Percentiles rank a stretch among this genome's conserved stretches.
These are phyloP conservation scores for Ceyx cyanopectus DNA, from an alignment of 2,113 vertebrate species.

Conservation along the genomic window DNA sequence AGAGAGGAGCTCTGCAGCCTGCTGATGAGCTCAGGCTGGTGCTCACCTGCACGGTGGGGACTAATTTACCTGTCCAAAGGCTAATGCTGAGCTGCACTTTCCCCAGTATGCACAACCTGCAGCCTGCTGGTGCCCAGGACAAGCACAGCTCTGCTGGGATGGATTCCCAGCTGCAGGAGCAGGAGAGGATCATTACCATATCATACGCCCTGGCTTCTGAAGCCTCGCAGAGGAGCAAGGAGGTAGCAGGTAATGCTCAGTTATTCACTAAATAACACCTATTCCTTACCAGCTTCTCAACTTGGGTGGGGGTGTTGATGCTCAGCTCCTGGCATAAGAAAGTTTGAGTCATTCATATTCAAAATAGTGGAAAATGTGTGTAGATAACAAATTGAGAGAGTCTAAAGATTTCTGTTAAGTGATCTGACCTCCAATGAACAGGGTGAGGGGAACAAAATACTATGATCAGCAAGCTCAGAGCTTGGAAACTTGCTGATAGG, in stretches of 20 bases:
- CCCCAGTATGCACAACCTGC: conserved; percentile 89
- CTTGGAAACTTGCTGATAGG: not conserved
- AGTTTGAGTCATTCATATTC: not conserved
- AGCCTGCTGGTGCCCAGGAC: conserved; percentile 78
- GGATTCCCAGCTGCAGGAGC: conserved; percentile 90
- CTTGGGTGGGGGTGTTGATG: not conserved
- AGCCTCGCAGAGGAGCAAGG: conserved; percentile 96
- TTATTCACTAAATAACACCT: conserved; percentile 68
- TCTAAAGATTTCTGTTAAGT: not conserved
- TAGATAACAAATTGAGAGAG: not conserved
- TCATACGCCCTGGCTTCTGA: conserved; percentile 96
- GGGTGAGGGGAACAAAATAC: not conserved
- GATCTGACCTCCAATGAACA: not conserved
- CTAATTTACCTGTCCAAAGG: conserved; percentile 4
- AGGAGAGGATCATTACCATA: conserved; percentile 96
- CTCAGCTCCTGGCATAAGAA: not conserved
- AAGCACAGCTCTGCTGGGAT: conserved; percentile 81
- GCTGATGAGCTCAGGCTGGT: not conserved
- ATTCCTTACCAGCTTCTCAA: conserved; percentile 1
- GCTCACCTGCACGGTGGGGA: not conserved
- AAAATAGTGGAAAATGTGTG: not conserved
- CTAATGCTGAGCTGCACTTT: conserved; percentile 54
- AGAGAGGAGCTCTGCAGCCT: not conserved
- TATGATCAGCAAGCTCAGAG: not conserved
- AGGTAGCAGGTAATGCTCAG: conserved; percentile 90